phyloP scores from a whole-genome alignment of 2,113 vertebrate species.

The Danio rerio region DNA sequence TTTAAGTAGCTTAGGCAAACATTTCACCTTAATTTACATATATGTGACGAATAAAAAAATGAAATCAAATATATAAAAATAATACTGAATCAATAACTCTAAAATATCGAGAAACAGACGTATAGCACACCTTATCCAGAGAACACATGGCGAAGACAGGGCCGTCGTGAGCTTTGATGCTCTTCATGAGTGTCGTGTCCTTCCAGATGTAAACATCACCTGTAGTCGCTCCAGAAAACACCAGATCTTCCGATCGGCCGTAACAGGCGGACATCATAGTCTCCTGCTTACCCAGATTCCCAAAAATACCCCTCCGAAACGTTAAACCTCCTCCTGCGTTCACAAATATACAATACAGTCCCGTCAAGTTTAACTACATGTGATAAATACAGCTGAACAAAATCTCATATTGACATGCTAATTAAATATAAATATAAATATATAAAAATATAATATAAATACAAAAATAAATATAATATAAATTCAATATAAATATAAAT shows the following conservation, averaged over 20 bases:
- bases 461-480: too few relatives aligned
- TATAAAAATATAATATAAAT: too few relatives aligned
- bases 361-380: too few relatives aligned
- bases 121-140: slow-evolving; percentile 87
- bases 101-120: too few relatives aligned
- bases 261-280: slow-evolving; percentile 97
- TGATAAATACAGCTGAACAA: too few relatives aligned
- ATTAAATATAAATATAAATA: too few relatives aligned
- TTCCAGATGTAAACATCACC: slow-evolving; percentile 98
- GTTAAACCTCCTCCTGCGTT: slow-evolving; percentile 91
- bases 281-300: slow-evolving; percentile 86
- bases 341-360: not conserved
- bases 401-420: too few relatives aligned
- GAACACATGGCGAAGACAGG: slow-evolving; percentile 97
- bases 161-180: slow-evolving; percentile 94
- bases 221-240: slow-evolving; percentile 92
- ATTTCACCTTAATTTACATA: too few relatives aligned
- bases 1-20: too few relatives aligned
- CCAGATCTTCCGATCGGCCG: slow-evolving; percentile 87
- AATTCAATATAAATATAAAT: too few relatives aligned
- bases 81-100: too few relatives aligned
- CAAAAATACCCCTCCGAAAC: slow-evolving; percentile 89
- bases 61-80: not conserved
- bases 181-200: slow-evolving; percentile 88
- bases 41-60: not conserved